These are phyloP conservation scores for Tenodera sinensis DNA, from an alignment of 2,888 invertebrate genomes.

Conservation along the genomic window DNA sequence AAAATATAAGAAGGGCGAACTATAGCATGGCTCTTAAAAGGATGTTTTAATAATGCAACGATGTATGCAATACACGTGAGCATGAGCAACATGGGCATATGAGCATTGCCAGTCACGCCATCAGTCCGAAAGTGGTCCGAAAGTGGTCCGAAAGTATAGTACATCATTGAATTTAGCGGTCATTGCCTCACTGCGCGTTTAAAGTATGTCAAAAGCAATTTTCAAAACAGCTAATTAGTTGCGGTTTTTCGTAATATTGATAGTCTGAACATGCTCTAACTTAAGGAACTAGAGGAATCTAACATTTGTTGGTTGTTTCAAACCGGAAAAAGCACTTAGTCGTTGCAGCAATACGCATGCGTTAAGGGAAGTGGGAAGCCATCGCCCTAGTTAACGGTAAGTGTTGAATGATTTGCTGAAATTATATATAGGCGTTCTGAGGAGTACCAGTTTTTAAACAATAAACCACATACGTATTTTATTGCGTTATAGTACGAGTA, in stretches of 20 bases:
- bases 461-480: not conserved
- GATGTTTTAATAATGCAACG: too few species aligned
- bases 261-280: not conserved
- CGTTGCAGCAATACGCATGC: constrained; percentile 30
- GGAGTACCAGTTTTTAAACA: not conserved
- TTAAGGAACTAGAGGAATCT: not conserved
- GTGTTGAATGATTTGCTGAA: constrained; percentile 29
- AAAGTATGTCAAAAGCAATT: too few species aligned
- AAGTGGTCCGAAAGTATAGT: too few species aligned
- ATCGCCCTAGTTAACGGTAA: constrained; percentile 36
- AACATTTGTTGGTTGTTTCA: not conserved
- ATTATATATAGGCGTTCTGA: not conserved
- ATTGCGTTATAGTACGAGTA: not conserved
- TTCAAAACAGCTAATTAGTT: not conserved
- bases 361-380: constrained; percentile 35
- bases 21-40: too few species aligned
- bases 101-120: too few species aligned
- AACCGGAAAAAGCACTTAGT: constrained; percentile 9
- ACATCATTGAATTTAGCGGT: too few species aligned
- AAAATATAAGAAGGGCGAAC: too few species aligned
- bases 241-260: not conserved
- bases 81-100: too few species aligned
- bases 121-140: too few species aligned
- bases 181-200: too few species aligned
- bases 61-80: too few species aligned